These are phyloP conservation scores for Onthophagus sagittarius DNA, from an alignment of 2,888 invertebrate species.

Conservation along the genomic window DNA sequence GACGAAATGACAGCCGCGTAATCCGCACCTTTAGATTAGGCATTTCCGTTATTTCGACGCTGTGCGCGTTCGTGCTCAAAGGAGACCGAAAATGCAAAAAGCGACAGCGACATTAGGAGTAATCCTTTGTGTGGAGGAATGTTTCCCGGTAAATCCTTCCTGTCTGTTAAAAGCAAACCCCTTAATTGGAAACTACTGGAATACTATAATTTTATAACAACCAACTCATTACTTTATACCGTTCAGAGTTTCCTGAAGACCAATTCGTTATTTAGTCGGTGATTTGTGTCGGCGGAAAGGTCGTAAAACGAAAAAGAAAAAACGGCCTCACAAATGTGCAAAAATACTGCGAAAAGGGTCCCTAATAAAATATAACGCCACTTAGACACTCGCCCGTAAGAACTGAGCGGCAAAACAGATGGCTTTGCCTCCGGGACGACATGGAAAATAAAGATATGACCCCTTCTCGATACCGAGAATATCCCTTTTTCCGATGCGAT, in stretches of 20 bases:
- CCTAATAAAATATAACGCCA: constrained; percentile 2
- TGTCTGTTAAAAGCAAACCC: not conserved
- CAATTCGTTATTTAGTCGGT: not conserved
- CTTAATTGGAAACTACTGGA: not conserved
- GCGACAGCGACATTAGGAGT: not conserved
- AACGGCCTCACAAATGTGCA: not conserved
- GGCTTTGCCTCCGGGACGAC: not conserved
- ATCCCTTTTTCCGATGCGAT: not conserved
- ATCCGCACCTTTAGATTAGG: not conserved
- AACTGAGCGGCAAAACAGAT: not conserved
- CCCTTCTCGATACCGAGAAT: not conserved
- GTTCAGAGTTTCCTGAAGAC: not conserved
- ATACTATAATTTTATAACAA: too few relatives aligned
- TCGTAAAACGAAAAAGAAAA: not conserved
- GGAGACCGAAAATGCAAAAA: not conserved
- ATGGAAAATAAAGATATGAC: not conserved
- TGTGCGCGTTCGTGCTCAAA: not conserved
- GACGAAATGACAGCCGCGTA: not conserved
- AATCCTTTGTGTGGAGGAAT: not conserved
- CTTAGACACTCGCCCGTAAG: not conserved
- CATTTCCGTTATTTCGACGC: not conserved
- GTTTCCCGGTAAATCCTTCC: not conserved
- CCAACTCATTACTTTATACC: too few relatives aligned
- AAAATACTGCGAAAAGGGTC: not conserved
- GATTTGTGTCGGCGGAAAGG: constrained; percentile 2